These are phyloP conservation scores for Ichneumoninae sp. DNA, from an alignment of 2,888 invertebrate genomes.

Conservation along the genomic window DNA sequence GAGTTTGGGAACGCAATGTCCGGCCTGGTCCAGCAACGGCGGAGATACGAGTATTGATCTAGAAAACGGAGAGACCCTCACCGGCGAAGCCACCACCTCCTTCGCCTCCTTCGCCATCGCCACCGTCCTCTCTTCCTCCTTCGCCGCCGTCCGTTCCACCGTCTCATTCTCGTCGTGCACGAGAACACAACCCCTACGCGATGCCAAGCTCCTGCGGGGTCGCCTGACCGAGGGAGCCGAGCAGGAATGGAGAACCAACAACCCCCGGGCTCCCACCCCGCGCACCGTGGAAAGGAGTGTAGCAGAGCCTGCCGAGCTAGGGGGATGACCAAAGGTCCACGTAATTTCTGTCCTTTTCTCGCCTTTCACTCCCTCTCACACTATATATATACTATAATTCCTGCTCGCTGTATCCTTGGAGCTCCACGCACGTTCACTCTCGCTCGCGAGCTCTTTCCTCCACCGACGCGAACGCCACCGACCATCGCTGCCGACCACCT, in stretches of 20 bases:
- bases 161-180: slow-evolving; percentile 69
- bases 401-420: slow-evolving; percentile 49
- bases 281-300: slow-evolving; percentile 53
- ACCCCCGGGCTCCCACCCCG: slow-evolving; percentile 3
- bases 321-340: slow-evolving; percentile 80
- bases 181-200: slow-evolving; percentile 67
- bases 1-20: slow-evolving; percentile 83
- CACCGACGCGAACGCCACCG: slow-evolving; percentile 55
- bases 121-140: slow-evolving; percentile 69
- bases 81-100: slow-evolving; percentile 62
- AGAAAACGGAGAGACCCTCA: slow-evolving; percentile 74
- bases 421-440: slow-evolving; percentile 70
- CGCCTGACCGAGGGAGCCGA: slow-evolving; percentile 67
- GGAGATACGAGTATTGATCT: slow-evolving; percentile 84
- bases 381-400: slow-evolving; percentile 40
- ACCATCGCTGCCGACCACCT: slow-evolving; percentile 45
- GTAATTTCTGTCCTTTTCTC: slow-evolving; percentile 72
- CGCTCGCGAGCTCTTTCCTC: slow-evolving; percentile 64
- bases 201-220: slow-evolving; percentile 56
- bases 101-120: slow-evolving; percentile 68
- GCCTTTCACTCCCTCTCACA: slow-evolving; percentile 72
- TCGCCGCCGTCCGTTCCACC: slow-evolving; percentile 64
- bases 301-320: slow-evolving; percentile 43
- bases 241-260: slow-evolving; percentile 35
- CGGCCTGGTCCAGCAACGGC: slow-evolving; percentile 83